Evolutionary conservation across 2,797 vertebrate genomes (phyloP).

Genomic region (Hydrocynus forskahlii): DNA sequence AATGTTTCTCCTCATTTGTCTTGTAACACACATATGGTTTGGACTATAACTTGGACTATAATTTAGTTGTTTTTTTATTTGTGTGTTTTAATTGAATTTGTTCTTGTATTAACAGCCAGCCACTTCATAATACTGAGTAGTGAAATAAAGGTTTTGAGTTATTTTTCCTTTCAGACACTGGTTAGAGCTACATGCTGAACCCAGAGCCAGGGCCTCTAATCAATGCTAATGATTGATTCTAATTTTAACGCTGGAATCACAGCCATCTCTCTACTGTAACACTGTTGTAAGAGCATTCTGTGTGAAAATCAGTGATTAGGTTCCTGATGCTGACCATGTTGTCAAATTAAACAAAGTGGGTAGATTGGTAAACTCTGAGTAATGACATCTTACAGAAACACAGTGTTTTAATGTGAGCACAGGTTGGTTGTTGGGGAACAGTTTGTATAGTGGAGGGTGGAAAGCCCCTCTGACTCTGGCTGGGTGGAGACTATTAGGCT

Average conservation of each 20-base stretch:
- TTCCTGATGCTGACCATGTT: background rate
- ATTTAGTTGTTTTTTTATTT: background rate
- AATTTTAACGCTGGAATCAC: slow-evolving; percentile 52
- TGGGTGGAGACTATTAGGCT: background rate
- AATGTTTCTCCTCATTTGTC: background rate
- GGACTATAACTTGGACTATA: background rate
- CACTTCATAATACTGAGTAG: slow-evolving; percentile 2
- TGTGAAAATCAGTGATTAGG: slow-evolving; percentile 25
- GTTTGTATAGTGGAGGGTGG: background rate
- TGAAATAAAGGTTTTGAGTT: slow-evolving; percentile 9
- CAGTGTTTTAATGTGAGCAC: too few species aligned
- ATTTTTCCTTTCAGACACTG: slow-evolving; percentile 32
- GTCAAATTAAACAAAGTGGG: background rate
- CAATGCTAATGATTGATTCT: slow-evolving; percentile 56
- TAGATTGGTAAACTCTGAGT: background rate
- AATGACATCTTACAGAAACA: background rate
- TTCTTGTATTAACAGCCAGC: background rate
- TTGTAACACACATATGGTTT: background rate
- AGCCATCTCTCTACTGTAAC: slow-evolving; percentile 35
- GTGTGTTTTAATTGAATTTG: background rate
- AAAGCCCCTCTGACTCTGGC: background rate
- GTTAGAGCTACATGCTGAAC: slow-evolving; percentile 31
- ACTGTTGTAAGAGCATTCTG: slow-evolving; percentile 20
- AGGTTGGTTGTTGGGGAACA: background rate
- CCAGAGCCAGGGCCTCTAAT: slow-evolving; percentile 34